Conservation (phyloP, 2,797 vertebrate genomes). For the Eulemur rubriventer region DNA sequence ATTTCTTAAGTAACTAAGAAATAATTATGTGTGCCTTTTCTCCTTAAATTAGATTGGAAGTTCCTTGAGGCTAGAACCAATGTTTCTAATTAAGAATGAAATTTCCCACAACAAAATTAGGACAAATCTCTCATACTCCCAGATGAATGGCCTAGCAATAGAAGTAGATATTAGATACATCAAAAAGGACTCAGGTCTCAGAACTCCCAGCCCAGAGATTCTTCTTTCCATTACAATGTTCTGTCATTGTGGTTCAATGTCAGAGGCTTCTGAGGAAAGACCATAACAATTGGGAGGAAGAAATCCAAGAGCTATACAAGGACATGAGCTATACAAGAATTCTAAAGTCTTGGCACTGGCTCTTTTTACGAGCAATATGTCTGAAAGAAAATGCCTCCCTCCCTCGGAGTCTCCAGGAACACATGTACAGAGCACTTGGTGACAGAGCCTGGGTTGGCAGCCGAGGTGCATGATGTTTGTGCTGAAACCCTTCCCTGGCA, state of each 20-base stretch:
- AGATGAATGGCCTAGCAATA: not conserved
- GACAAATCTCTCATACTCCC: not conserved
- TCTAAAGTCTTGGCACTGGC: not conserved
- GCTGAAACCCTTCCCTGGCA: not conserved
- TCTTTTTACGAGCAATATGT: not conserved
- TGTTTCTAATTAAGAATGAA: constrained; percentile 49
- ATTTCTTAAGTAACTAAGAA: constrained; percentile 50
- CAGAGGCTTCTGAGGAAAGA: not conserved
- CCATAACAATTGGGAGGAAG: not conserved
- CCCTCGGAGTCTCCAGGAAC: not conserved
- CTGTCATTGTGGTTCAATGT: not conserved
- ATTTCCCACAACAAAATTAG: not conserved
- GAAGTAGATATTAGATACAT: not conserved
- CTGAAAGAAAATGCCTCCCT: not conserved
- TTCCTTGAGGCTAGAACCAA: constrained; percentile 31
- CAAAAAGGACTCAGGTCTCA: not conserved
- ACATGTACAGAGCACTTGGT: not conserved
- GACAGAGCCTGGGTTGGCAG: not conserved
- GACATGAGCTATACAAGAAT: not conserved
- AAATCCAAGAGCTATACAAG: not conserved
- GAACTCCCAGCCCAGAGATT: not conserved
- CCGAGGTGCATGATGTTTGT: not conserved
- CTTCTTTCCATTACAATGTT: not conserved
- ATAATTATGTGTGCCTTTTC: not conserved
- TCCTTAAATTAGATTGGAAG: constrained; percentile 38